Evolutionary conservation across 2,797 vertebrate species (phyloP).

Genomic region (Coilia nasus): DNA sequence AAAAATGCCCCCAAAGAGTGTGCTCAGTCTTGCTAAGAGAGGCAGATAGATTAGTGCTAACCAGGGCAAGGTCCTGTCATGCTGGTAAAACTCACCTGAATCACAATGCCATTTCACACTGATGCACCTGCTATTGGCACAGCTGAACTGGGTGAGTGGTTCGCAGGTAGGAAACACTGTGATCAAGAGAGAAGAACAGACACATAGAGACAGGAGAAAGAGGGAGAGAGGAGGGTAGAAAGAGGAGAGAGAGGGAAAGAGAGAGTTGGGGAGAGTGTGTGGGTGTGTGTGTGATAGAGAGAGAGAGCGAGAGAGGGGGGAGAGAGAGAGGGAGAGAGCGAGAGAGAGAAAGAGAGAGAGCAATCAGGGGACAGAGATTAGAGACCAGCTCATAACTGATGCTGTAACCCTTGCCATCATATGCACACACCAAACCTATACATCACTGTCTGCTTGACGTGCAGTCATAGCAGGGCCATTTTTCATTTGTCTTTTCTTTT

Average conservation of each 20-base stretch:
- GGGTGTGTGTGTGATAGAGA: too few relatives aligned
- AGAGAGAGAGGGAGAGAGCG: too few relatives aligned
- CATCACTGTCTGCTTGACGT: constrained; percentile 57
- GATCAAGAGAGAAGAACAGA: background rate
- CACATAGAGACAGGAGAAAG: constrained; percentile 26
- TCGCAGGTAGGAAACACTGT: constrained; percentile 94
- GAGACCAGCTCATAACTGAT: constrained; percentile 26
- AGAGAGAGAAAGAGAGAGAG: too few relatives aligned
- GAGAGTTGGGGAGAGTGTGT: too few relatives aligned
- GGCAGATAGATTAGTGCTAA: background rate
- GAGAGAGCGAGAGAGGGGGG: too few relatives aligned
- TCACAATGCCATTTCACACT: constrained; percentile 94
- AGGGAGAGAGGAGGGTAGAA: background rate
- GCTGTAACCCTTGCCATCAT: constrained; percentile 8
- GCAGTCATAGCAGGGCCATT: constrained; percentile 42
- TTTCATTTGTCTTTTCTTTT: constrained; percentile 43
- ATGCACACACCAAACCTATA: constrained; percentile 40
- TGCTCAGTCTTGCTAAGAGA: background rate
- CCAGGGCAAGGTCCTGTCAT: background rate
- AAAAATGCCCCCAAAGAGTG: background rate
- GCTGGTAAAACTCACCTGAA: constrained; percentile 77
- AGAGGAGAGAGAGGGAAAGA: too few relatives aligned
- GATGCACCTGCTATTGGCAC: constrained; percentile 91
- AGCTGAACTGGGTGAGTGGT: constrained; percentile 89
- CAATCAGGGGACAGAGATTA: background rate